These are phyloP conservation scores for Oophaga pumilio DNA, from an alignment of 2,113 vertebrate species.

Conservation along the genomic window DNA sequence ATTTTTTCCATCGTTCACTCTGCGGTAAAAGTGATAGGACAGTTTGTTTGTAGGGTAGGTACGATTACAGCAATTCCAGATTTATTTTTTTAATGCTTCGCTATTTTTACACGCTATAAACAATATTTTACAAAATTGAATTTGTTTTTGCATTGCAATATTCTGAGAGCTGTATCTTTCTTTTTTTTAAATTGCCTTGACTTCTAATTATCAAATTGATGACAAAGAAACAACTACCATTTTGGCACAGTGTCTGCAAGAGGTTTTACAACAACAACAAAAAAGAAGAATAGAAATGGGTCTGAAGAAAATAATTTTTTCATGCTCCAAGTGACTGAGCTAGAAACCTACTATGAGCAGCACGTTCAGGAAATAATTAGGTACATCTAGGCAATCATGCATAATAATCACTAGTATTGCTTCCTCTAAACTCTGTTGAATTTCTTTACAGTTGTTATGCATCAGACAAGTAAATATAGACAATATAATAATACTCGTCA, in stretches of 20 bases:
- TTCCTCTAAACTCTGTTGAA: neutral
- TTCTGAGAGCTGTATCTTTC: too few species aligned
- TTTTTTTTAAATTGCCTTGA: constrained; percentile 45
- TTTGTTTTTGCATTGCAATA: too few species aligned
- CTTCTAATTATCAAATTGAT: constrained; percentile 17
- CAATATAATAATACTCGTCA: neutral
- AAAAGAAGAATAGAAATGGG: neutral
- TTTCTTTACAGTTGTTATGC: constrained; percentile 28
- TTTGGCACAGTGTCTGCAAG: constrained; percentile 19
- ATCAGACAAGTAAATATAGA: neutral
- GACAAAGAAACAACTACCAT: constrained; percentile 2
- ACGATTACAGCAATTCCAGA: too few species aligned
- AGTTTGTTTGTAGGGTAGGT: too few species aligned
- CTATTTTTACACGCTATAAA: too few species aligned
- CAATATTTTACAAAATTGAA: too few species aligned
- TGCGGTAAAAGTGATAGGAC: too few species aligned
- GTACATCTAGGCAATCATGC: constrained; percentile 28
- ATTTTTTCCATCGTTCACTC: too few species aligned
- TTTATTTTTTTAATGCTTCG: too few species aligned
- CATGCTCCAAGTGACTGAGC: constrained; percentile 33
- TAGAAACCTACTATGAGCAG: constrained; percentile 41
- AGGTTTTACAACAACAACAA: neutral
- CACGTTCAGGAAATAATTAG: constrained; percentile 41
- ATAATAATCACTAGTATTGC: constrained; percentile 33
- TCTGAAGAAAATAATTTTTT: constrained; percentile 39